Conservation (phyloP, 2,113 vertebrate species). For the Apodemus speciosus region DNA sequence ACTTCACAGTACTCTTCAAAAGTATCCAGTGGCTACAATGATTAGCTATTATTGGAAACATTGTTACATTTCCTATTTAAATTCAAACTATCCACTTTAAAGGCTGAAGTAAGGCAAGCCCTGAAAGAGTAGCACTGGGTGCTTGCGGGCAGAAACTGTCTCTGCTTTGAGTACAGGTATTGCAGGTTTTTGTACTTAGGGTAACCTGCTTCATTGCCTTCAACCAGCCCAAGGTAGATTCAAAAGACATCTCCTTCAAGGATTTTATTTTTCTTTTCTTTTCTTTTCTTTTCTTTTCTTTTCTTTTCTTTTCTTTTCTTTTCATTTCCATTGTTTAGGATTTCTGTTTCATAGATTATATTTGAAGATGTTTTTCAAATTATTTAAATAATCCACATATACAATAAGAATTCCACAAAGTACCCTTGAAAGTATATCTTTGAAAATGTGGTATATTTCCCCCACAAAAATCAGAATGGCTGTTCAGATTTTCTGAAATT, state of each 20-base stretch:
- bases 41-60: not conserved
- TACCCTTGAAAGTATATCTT: not conserved
- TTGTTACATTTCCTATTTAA: not conserved
- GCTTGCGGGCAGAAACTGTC: not conserved
- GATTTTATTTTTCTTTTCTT: not conserved
- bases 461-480: not conserved
- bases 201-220: not conserved
- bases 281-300: not conserved
- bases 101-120: not conserved
- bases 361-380: not conserved
- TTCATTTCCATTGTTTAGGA: not conserved
- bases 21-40: not conserved
- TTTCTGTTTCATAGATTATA: not conserved
- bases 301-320: not conserved
- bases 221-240: not conserved
- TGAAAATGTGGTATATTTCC: not conserved
- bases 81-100: not conserved
- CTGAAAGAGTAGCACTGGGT: not conserved
- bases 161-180: not conserved
- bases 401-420: not conserved
- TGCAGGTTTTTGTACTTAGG: not conserved
- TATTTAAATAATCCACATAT: conserved; percentile 31
- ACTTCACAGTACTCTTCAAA: not conserved
- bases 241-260: not conserved
- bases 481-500: not conserved